These are phyloP conservation scores for Lytechinus variegatus DNA, from an alignment of 35 echinoderm and acorn worm species.

Conservation along the genomic window DNA sequence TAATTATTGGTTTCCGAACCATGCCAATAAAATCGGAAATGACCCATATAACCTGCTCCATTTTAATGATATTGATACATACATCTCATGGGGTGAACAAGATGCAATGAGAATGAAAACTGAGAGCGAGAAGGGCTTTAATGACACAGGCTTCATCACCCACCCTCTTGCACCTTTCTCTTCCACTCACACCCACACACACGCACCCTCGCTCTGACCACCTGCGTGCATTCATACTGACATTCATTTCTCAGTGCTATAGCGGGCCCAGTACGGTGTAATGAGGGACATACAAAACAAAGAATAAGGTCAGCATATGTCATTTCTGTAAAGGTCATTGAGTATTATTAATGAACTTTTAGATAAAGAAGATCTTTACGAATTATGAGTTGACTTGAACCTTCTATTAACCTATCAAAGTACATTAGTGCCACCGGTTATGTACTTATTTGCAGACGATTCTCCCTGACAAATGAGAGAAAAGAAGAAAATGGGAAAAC, in stretches of 20 bases:
- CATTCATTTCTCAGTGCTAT: too few relatives aligned
- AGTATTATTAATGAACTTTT: background rate
- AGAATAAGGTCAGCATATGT: background rate
- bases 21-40: background rate
- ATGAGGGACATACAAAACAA: background rate
- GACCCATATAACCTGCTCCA: background rate
- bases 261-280: background rate
- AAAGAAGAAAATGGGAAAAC: background rate
- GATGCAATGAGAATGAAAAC: background rate
- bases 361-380: background rate
- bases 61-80: background rate
- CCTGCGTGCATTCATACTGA: too few relatives aligned
- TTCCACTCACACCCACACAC: background rate
- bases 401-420: background rate
- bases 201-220: background rate
- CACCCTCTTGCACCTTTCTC: background rate
- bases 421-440: background rate
- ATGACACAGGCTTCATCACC: too few relatives aligned
- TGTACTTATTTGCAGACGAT: slow-evolving; percentile 21
- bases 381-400: background rate
- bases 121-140: background rate
- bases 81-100: background rate
- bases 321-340: background rate
- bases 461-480: background rate
- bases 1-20: background rate